A percentile compares a stretch with the other conserved stretches of the same genome.
Evolutionary conservation across 2,113 vertebrate species (phyloP).

Genomic region (Odontesthes bonariensis): DNA sequence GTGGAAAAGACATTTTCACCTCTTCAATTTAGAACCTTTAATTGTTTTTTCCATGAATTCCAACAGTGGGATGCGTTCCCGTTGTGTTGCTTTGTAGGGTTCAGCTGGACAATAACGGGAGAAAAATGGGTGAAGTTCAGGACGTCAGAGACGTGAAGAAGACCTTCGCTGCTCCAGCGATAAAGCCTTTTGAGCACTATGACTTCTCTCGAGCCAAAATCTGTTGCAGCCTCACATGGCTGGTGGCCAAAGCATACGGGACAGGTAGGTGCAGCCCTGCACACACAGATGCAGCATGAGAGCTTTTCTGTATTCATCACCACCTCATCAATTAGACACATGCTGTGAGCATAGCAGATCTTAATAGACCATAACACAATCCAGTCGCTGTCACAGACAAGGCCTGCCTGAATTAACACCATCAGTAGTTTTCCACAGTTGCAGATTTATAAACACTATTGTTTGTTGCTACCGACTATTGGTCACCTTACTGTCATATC

Average conservation of each 20-base stretch:
- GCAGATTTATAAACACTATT: no score
- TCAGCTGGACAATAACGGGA: conserved; percentile 28
- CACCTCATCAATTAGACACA: no score
- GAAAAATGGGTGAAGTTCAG: conserved; percentile 91
- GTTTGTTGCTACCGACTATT: neutral
- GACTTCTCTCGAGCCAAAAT: conserved; percentile 95
- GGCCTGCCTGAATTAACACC: no score
- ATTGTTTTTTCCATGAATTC: conserved; percentile 64
- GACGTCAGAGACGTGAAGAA: conserved; percentile 85
- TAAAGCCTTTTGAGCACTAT: conserved; percentile 96
- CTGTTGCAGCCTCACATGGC: conserved; percentile 95
- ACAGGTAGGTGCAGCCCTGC: conserved; percentile 87
- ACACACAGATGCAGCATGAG: neutral
- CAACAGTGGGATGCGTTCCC: conserved; percentile 77
- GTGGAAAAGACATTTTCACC: neutral
- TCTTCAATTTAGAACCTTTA: conserved; percentile 35
- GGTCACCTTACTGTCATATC: neutral
- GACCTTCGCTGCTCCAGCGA: conserved; percentile 91
- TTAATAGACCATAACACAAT: no score
- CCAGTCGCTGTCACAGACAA: no score
- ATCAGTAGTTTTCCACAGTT: no score
- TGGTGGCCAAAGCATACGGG: conserved; percentile 95
- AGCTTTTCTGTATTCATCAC: neutral
- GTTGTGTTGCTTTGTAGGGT: conserved; percentile 51
- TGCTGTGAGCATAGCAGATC: no score